Conservation (phyloP, 2,797 vertebrate genomes). For the Chrysocyon brachyurus region DNA sequence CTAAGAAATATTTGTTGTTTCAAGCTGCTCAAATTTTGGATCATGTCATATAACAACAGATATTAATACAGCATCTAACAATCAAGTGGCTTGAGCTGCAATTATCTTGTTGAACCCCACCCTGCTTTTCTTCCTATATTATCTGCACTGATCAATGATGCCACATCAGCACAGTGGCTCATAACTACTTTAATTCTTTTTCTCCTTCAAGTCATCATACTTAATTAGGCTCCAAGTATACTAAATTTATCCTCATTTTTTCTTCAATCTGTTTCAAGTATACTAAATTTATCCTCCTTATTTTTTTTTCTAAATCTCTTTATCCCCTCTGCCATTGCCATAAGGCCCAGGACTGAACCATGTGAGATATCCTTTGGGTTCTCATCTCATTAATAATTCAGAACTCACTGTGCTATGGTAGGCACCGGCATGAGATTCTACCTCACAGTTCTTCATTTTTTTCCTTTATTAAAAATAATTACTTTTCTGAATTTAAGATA, state of each 20-base stretch:
- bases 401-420: constrained; percentile 17
- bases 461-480: constrained; percentile 48
- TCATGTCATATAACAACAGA: neutral
- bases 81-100: neutral
- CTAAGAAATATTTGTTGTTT: neutral
- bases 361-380: neutral
- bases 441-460: neutral
- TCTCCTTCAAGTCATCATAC: neutral
- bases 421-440: neutral
- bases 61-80: neutral
- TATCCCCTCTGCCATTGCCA: neutral
- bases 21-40: neutral
- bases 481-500: constrained; percentile 37
- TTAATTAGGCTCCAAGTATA: neutral
- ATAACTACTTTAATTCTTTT: neutral
- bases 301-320: neutral
- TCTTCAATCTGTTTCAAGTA: neutral
- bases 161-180: neutral
- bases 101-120: neutral
- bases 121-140: neutral
- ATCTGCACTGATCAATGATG: neutral
- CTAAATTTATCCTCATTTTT: neutral
- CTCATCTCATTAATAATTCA: constrained; percentile 34
- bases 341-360: neutral
- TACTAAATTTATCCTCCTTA: neutral